Evolutionary conservation across 1,140 invertebrate species (phyloP), one percentile per base, ranked within the genome.

Genomic region (Drosophila aff.): DNA sequence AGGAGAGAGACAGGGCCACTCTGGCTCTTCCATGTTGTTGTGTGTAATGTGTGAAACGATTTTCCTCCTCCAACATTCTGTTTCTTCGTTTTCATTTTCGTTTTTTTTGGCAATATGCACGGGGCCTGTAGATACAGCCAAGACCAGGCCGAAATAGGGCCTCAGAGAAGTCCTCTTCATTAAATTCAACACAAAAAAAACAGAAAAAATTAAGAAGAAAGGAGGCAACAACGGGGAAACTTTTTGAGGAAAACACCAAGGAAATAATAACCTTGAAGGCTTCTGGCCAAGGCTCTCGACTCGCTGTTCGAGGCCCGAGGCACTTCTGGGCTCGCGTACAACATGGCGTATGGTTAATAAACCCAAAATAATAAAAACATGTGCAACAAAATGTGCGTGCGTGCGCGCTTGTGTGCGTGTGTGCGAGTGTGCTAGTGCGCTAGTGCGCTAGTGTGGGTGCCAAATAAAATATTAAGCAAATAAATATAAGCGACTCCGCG

Each of bases 291-390:
- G 69, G 67, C 69, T 73, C 68, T 64, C 81, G 47, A 63, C 46
- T 53, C 18, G 28, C 40, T 59, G 52, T 59, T 59, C 44, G 43
- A 82, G 61, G 60, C 63, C 40, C 31, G 63, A 61, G 64, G 55
- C 64, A 62, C 57, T 46, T 46, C 59, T 61, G 64, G 44, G 44
- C 43, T 55, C 28, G 47, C 63, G 76, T 76, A 76, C 82, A 87
- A 60, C 83, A 86, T 82, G 83, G 82, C 82, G 82, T 86, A 86
- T 86, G 82, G 79, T 63, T 82, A 79, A 86, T 79, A 69, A 68
- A 62, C 65, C n/a, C 21, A 76, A 52, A 76, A 66, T 41, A 67
- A 66, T 60, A 76, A 59, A 76, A 68, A 49, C 40, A 63, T 71
- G 73, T 64, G 63, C 69, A 52, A 77, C 73, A 67, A 67, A 60